Base-by-base conservation (phyloP, 2,797 vertebrate genomes). In the Notolabrus celidotus region DNA sequence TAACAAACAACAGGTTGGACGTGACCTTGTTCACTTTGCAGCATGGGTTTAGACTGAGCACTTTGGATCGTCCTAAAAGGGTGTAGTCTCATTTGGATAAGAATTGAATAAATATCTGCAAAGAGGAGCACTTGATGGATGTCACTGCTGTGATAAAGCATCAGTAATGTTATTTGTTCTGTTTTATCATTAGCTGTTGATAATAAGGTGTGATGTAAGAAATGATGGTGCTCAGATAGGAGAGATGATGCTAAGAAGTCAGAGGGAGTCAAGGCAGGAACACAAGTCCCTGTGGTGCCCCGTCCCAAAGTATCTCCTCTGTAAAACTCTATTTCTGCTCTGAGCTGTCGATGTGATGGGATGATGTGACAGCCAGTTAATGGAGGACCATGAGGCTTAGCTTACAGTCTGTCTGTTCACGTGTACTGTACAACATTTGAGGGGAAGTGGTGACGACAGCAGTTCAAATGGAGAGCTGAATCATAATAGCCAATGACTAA, bases 351-450 rank as follows among this genome's bases (percentile, higher is more conserved):
- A 47, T 0, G 19, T 75, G 56, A 20, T 42, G 27, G 45, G 25
- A 76, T 59, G 69, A 80, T 81, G 33, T 77, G 42, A 64, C 38
- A 53, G 61, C 55, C 46, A 11, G 67, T 53, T 77, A 85, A 77
- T 66, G 54, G 49, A 53, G 73, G 49, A 56, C 31, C 61, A 55
- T 27, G 25, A 72, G 62, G 31, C 49, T 77, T 27, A 9, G 76
- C 64, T 53, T 10, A 38, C 45, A 1, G 46, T 15, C 64, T 43
- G 39, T 58, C 70, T 34, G 17, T 38, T 74, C 66, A 45, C 52
- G 27, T 43, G 12, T 9, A 49, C 59, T 23, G 16, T 50, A 50
- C 63, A 38, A n/a, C 0, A 7, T 53, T 27, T 53, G 49, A 74
- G 47, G 45, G 41, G 67, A 79, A 80, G 70, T 64, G 54, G 39